Conservation (phyloP, 1,140 invertebrate species). For the Achatina immaculata region DNA sequence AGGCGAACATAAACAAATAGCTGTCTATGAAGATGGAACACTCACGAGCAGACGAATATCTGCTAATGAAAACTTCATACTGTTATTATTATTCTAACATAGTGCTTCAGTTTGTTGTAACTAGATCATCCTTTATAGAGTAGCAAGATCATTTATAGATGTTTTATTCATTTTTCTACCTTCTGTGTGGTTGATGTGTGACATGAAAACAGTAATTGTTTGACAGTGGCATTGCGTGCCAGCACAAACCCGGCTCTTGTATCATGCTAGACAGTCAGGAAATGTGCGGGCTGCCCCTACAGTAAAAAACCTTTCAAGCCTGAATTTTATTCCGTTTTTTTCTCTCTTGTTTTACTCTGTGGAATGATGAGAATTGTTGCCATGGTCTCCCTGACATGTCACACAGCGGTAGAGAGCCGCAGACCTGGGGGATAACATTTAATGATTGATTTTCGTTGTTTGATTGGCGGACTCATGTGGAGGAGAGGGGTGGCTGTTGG, state of each 20-base stretch:
- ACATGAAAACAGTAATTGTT: background rate
- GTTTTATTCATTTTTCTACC: no score
- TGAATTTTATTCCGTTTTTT: background rate
- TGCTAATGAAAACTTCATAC: no score
- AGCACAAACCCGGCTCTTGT: slow-evolving; percentile 1
- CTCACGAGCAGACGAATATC: no score
- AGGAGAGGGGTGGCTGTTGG: slow-evolving; percentile 8
- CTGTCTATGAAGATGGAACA: no score
- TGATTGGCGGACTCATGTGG: slow-evolving; percentile 1
- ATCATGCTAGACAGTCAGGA: background rate
- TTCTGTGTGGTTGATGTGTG: no score
- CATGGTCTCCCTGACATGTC: background rate
- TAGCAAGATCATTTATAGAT: no score
- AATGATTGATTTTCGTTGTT: slow-evolving; percentile 17
- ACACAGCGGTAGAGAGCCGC: background rate
- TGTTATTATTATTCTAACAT: no score
- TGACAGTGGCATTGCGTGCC: background rate
- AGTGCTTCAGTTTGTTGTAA: no score
- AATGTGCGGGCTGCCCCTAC: background rate
- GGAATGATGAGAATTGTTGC: background rate
- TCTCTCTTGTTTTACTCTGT: background rate
- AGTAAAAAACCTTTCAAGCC: background rate
- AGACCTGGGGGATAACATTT: background rate
- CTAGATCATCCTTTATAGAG: no score
- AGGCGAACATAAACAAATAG: no score